Conservation (phyloP, 2,797 vertebrate genomes). For the Enteromius argenteus region DNA sequence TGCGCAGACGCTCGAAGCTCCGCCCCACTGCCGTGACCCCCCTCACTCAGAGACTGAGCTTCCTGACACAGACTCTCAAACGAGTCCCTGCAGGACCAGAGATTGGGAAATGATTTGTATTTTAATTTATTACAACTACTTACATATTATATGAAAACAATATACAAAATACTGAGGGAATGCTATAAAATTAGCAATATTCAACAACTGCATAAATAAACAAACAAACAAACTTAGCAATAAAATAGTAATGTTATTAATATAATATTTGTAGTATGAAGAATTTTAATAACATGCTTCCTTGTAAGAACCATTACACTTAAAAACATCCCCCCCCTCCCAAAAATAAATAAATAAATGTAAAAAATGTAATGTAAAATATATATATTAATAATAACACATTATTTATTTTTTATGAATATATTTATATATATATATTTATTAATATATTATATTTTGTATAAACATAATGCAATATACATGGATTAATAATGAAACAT, state of each 20-base stretch:
- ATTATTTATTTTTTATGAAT: neutral
- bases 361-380: neutral
- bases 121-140: neutral
- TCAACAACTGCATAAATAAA: neutral
- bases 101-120: neutral
- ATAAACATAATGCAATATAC: neutral
- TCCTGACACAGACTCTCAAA: constrained; percentile 91
- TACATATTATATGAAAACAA: neutral
- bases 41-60: constrained; percentile 88
- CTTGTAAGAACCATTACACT: too few species aligned
- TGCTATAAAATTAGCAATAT: neutral
- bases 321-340: neutral
- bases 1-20: constrained; percentile 87
- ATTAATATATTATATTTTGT: neutral
- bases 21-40: constrained; percentile 84
- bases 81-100: constrained; percentile 73
- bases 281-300: neutral
- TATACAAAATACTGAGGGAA: neutral
- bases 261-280: neutral
- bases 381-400: neutral
- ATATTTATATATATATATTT: too few species aligned
- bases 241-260: neutral
- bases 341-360: neutral
- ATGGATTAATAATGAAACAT: neutral
- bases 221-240: too few species aligned